A percentile compares a stretch with the other conserved stretches of the same genome.
phyloP scores from a whole-genome alignment of 2,888 invertebrate genomes.

The Drosophila monieri region DNA sequence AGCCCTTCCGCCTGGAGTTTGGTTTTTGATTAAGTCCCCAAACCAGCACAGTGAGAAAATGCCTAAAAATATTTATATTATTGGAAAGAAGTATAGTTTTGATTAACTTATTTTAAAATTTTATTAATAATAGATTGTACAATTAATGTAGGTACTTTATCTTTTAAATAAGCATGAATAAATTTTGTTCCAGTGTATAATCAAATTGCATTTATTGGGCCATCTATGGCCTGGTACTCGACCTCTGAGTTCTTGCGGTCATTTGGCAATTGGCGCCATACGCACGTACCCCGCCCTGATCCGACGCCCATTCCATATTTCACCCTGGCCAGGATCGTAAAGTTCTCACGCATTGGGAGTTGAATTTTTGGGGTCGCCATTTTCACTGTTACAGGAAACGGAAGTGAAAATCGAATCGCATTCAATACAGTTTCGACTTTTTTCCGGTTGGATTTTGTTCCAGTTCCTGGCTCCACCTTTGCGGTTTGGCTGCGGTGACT shows the following conservation, averaged over 20 bases:
- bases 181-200: constrained; percentile 6
- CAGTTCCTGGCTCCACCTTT: constrained; percentile 11
- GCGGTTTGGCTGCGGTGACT: constrained; percentile 48
- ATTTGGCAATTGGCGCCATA: constrained; percentile 75
- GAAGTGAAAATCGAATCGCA: constrained; percentile 55
- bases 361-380: constrained; percentile 11
- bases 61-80: background rate
- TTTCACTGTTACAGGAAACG: constrained; percentile 20
- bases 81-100: too few relatives aligned
- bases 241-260: constrained; percentile 60
- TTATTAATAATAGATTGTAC: background rate
- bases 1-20: constrained; percentile 49
- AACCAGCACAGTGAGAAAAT: background rate
- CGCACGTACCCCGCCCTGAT: constrained; percentile 51
- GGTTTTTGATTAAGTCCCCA: constrained; percentile 65
- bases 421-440: constrained; percentile 57
- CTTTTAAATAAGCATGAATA: too few relatives aligned
- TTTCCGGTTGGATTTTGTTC: constrained; percentile 20
- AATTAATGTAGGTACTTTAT: background rate
- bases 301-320: constrained; percentile 2
- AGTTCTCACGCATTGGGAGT: constrained; percentile 66
- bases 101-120: too few relatives aligned
- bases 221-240: constrained; percentile 29
- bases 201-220: constrained; percentile 38
- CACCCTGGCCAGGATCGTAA: constrained; percentile 42